These are phyloP conservation scores for Drosophila burlai DNA, from an alignment of 1,140 invertebrate genomes.

Conservation along the genomic window DNA sequence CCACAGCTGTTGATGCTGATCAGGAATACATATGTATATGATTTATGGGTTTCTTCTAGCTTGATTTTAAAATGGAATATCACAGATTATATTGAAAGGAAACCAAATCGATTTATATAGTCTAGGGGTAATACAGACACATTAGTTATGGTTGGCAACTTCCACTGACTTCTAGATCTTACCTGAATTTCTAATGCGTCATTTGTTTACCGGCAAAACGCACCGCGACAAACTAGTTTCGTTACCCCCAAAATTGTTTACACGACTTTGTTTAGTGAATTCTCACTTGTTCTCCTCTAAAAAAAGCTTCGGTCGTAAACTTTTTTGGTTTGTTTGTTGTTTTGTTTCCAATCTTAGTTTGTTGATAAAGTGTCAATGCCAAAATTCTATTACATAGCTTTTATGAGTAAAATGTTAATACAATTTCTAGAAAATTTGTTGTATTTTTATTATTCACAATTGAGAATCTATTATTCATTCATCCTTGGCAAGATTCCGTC, in stretches of 20 bases:
- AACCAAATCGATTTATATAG: background rate
- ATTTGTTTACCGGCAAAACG: slow-evolving; percentile 50
- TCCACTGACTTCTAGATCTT: slow-evolving; percentile 29
- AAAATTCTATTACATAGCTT: background rate
- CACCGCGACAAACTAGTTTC: slow-evolving; percentile 57
- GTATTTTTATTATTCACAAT: no score
- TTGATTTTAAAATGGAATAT: background rate
- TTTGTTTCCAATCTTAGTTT: slow-evolving; percentile 25
- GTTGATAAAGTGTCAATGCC: background rate
- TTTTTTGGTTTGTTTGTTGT: slow-evolving; percentile 25
- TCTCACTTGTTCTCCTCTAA: slow-evolving; percentile 29
- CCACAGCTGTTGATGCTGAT: no score
- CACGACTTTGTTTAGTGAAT: slow-evolving; percentile 12
- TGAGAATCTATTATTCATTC: no score
- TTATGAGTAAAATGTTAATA: background rate
- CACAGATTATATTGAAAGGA: background rate
- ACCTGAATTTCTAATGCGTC: slow-evolving; percentile 43
- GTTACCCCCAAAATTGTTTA: slow-evolving; percentile 46
- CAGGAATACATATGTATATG: no score
- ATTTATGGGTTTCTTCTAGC: background rate
- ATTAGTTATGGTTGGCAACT: background rate
- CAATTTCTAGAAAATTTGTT: background rate
- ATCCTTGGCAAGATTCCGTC: background rate
- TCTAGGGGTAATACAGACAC: no score
- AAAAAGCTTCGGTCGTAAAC: slow-evolving; percentile 39